phyloP scores from a whole-genome alignment of 92 coral and sea anemone species.

The Zoanthus sansibaricus region DNA sequence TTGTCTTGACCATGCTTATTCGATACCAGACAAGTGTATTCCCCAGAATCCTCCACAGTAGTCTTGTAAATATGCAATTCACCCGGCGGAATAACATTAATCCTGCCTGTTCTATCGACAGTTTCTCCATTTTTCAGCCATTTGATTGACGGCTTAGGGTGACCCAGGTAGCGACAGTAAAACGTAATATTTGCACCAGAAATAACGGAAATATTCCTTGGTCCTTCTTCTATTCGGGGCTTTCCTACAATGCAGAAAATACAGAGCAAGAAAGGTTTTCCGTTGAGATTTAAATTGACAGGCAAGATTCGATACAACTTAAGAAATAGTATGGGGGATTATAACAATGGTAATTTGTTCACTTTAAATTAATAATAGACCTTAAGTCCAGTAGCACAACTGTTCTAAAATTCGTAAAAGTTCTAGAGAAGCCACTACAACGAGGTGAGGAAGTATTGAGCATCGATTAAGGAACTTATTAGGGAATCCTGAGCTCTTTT shows the following conservation, averaged over 20 bases:
- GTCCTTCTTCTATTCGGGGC: conserved; percentile 67
- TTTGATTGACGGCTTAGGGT: conserved; percentile 48
- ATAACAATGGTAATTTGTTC: too few relatives aligned
- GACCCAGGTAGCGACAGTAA: conserved; percentile 71
- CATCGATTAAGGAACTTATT: too few relatives aligned
- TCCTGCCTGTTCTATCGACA: conserved; percentile 21
- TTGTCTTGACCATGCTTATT: conserved; percentile 61
- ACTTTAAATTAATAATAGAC: too few relatives aligned
- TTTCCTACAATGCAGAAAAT: conserved; percentile 44
- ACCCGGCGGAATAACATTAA: neutral
- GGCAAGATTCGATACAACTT: too few relatives aligned
- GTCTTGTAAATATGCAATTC: conserved; percentile 46
- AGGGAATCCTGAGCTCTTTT: too few relatives aligned
- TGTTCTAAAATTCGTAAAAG: too few relatives aligned
- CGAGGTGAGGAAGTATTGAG: too few relatives aligned
- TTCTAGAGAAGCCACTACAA: too few relatives aligned
- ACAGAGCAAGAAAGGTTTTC: too few relatives aligned
- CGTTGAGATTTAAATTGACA: too few relatives aligned
- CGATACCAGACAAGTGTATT: conserved; percentile 71
- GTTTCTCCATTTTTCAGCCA: conserved; percentile 68
- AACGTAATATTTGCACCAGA: conserved; percentile 76
- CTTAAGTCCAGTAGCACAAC: too few relatives aligned
- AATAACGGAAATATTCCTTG: conserved; percentile 63
- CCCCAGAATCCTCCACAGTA: conserved; percentile 64
- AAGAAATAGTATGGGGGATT: too few relatives aligned